Base-by-base conservation (phyloP, 2,888 invertebrate genomes). In the Rutpela maculata region DNA sequence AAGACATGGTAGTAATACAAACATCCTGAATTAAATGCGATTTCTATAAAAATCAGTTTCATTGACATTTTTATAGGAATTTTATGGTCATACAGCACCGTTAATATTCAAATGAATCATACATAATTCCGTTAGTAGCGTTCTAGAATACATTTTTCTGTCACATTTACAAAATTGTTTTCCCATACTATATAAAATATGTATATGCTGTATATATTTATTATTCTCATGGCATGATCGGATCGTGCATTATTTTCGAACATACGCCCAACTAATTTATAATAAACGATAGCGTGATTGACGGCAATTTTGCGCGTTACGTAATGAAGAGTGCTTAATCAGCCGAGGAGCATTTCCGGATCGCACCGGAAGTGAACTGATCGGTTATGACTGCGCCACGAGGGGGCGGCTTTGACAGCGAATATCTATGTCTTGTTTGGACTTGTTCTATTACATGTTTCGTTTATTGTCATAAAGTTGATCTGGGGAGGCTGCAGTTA, bases 251-350 rank as follows among this genome's bases (percentile, higher is more conserved):
- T 86, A 85, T 59, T 86, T 86, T 85, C 83, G 83, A 85, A 84
- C 87, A 85, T 86, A 86, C 87, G 86, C 85, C 86, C 84, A 83
- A 81, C 80, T 84, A 86, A 88, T 88, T 86, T 85, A 87, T 88
- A 87, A 87, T 86, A 87, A 85, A 87, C 85, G 83, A 82, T 88
- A 85, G 87, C 88, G 88, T 88, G 88, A 88, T 87, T 84, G 85
- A 86, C 83, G 83, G 84, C 87, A 88, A 88, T 89, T 88, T 82
- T 74, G 78, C 71, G 78, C 76, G 78, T 77, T 74, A 79, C 26
- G 81, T 85, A 87, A 88, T 84, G 86, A 88, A 86, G 86, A 87
- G 88, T 87, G 88, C 86, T 87, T 88, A 88, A 89, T 89, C 89
- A 88, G 87, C 87, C 88, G 86, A 84, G 84, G 84, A 86, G 84